A percentile compares a stretch with the other conserved stretches of the same genome.
Conservation (phyloP, 2,888 invertebrate species). For the Sesia bembeciformis region DNA sequence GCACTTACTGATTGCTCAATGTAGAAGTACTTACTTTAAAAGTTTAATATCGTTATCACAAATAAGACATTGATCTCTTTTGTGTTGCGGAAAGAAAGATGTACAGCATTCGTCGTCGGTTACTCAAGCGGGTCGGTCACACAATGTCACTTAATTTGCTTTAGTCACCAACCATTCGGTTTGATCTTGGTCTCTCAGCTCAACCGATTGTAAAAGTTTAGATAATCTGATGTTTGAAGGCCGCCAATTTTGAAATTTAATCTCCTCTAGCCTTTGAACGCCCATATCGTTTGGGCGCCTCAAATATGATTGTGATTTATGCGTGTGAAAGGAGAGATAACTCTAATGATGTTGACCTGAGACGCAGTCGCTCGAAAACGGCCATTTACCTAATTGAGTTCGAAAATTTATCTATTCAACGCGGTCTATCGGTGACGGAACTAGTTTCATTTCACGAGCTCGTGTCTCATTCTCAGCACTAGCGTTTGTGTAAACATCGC, state of each 20-base stretch:
- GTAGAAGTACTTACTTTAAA: background rate
- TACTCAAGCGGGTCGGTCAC: slow-evolving; percentile 29
- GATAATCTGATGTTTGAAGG: slow-evolving; percentile 57
- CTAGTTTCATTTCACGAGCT: too few relatives aligned
- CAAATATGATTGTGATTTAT: background rate
- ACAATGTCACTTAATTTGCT: slow-evolving; percentile 44
- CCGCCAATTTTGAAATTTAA: slow-evolving; percentile 49
- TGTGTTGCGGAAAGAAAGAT: background rate
- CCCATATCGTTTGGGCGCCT: background rate
- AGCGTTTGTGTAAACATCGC: slow-evolving; percentile 1
- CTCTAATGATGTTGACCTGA: too few relatives aligned
- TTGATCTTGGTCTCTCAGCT: slow-evolving; percentile 20
- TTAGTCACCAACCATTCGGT: slow-evolving; percentile 33
- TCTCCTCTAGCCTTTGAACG: slow-evolving; percentile 40
- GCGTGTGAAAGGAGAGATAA: background rate
- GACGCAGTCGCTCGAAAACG: too few relatives aligned
- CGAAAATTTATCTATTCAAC: too few relatives aligned
- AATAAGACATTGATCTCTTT: background rate
- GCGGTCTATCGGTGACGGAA: too few relatives aligned
- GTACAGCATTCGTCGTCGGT: slow-evolving; percentile 11
- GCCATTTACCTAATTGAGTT: too few relatives aligned
- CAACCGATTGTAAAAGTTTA: slow-evolving; percentile 51
- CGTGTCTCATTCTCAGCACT: too few relatives aligned
- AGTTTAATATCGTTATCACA: background rate
- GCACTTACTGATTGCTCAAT: background rate